phyloP scores from a whole-genome alignment of 2,888 invertebrate genomes.

The Teleogryllus oceanicus region DNA sequence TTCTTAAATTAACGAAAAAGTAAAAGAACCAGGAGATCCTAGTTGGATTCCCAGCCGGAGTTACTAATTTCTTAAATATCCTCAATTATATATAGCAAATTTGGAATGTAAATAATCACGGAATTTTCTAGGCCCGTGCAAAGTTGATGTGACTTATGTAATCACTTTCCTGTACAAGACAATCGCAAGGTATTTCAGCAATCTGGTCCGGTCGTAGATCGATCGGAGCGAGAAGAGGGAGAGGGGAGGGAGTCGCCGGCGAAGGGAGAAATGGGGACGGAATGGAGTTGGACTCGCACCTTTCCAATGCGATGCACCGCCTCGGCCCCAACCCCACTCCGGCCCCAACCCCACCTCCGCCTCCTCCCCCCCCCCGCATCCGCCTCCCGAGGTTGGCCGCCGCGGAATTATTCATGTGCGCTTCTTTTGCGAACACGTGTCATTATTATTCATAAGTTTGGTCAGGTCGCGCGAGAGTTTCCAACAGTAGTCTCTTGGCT shows the following conservation, averaged over 20 bases:
- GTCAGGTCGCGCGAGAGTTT: not conserved
- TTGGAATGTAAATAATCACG: no score
- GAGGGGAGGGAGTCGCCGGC: not conserved
- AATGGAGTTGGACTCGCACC: not conserved
- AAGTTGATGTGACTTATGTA: no score
- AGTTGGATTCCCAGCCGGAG: no score
- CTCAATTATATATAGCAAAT: no score
- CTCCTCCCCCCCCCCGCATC: not conserved
- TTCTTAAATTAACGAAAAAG: no score
- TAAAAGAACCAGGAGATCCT: no score
- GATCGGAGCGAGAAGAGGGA: no score
- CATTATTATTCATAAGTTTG: constrained; percentile 18
- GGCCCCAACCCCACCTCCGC: not conserved
- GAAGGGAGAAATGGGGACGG: not conserved
- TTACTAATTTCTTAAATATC: no score
- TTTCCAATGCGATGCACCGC: not conserved
- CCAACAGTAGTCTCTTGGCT: not conserved
- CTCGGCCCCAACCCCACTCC: not conserved
- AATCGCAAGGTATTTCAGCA: no score
- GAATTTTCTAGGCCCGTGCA: no score
- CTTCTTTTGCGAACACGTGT: constrained; percentile 3
- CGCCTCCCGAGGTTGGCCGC: not conserved
- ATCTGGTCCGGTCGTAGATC: no score
- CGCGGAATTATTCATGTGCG: not conserved
- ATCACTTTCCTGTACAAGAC: no score